A percentile compares a stretch with the other conserved stretches of the same genome.
These are phyloP conservation scores for Sakesphorus luctuosus DNA, from an alignment of 2,113 vertebrate species.

Conservation along the genomic window DNA sequence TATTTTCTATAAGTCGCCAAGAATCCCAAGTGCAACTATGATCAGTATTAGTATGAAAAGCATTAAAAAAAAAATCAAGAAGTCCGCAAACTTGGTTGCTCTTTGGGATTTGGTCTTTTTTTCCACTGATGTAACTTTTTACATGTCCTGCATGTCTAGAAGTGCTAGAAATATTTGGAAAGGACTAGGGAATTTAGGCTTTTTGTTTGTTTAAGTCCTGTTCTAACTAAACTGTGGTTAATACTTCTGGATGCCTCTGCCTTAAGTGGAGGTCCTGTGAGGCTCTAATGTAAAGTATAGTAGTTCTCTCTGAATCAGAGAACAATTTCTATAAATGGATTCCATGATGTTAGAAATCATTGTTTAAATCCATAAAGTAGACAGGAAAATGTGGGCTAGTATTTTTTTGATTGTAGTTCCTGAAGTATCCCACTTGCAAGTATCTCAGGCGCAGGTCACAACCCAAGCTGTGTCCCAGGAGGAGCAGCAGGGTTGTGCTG, in stretches of 20 bases:
- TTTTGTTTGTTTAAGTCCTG: background rate
- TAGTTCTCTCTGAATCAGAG: background rate
- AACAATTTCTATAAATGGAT: background rate
- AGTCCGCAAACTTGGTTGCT: background rate
- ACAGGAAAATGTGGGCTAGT: background rate
- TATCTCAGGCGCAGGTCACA: rapidly evolving
- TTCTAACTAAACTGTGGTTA: background rate
- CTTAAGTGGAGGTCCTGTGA: background rate
- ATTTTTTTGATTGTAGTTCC: background rate
- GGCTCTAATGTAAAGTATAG: background rate
- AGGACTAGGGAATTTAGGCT: background rate
- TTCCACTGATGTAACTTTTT: background rate
- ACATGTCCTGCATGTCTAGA: background rate
- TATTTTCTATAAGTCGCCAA: background rate
- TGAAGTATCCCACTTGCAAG: background rate
- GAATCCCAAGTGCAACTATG: background rate
- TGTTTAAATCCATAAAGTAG: background rate
- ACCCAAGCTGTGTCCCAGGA: background rate
- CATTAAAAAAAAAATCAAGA: background rate
- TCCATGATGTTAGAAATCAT: background rate
- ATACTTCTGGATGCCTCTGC: background rate
- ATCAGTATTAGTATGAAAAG: background rate
- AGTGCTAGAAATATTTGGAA: background rate
- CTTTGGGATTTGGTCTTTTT: background rate
- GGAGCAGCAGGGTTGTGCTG: background rate